Conservation (phyloP, 2,888 invertebrate genomes). For the Sphaerophoria taeniata region DNA sequence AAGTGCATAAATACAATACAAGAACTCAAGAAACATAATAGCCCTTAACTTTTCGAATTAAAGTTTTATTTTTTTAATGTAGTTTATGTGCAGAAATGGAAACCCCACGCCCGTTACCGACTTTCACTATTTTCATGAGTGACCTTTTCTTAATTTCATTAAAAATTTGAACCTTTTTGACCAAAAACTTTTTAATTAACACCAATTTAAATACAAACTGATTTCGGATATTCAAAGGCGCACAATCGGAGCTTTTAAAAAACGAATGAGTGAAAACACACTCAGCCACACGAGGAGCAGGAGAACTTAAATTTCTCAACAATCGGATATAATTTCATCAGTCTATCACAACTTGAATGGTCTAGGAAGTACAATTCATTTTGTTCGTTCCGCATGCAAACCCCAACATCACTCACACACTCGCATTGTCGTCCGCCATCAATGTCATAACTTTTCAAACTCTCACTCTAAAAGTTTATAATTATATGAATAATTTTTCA, state of each 20-base stretch:
- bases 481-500: constrained; percentile 48
- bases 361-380: not conserved
- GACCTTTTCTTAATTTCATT: not conserved
- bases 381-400: not conserved
- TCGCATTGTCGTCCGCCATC: not conserved
- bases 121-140: not conserved
- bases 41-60: too few relatives aligned
- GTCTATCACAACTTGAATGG: not conserved
- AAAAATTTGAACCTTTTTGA: not conserved
- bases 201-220: constrained; percentile 1
- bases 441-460: constrained; percentile 55
- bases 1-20: too few relatives aligned
- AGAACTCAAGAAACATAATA: too few relatives aligned
- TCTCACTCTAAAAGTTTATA: constrained; percentile 47
- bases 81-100: too few relatives aligned
- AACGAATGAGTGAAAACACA: constrained; percentile 3
- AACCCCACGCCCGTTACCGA: not conserved
- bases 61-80: too few relatives aligned
- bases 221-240: not conserved
- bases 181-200: not conserved
- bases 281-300: not conserved
- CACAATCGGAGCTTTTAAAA: not conserved
- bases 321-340: constrained; percentile 14
- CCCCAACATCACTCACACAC: not conserved
- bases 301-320: not conserved